These are phyloP conservation scores for Scaptomyza parva DNA, from an alignment of 2,888 invertebrate genomes.

Conservation along the genomic window DNA sequence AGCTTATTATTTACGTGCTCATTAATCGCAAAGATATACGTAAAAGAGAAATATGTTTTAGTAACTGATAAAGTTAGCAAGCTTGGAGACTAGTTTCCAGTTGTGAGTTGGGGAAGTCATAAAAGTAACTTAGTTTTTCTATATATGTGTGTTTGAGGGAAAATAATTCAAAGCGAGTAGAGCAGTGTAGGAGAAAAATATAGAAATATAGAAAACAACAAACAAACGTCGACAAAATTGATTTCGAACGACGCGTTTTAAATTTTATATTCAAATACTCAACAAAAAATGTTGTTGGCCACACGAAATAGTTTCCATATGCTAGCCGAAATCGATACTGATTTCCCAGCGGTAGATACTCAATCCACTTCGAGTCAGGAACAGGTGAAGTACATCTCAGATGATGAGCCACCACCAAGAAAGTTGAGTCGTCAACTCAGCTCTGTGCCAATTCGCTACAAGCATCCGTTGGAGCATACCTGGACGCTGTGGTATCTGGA, in stretches of 20 bases:
- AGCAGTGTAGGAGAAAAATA: conserved; percentile 3
- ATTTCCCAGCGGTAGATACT: conserved; percentile 33
- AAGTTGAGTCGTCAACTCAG: conserved; percentile 6
- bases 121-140: conserved; percentile 10
- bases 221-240: conserved; percentile 8
- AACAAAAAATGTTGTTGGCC: conserved; percentile 36
- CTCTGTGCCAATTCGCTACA: conserved; percentile 85
- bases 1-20: conserved; percentile 28
- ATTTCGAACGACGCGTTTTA: conserved; percentile 16
- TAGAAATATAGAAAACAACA: conserved; percentile 7
- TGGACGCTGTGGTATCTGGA: conserved; percentile 99
- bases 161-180: conserved; percentile 32
- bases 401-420: conserved; percentile 17
- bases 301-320: conserved; percentile 47
- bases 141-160: conserved; percentile 4
- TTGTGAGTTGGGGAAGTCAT: not conserved
- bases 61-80: conserved; percentile 4
- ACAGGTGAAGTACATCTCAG: conserved; percentile 38
- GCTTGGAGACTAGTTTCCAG: conserved; percentile 39
- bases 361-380: conserved; percentile 33
- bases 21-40: not conserved
- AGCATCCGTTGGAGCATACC: conserved; percentile 96
- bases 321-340: conserved; percentile 43
- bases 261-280: conserved; percentile 14
- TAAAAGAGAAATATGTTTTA: not conserved